Base-by-base conservation (phyloP, 2,113 vertebrate genomes). In the Muntiacus muntjak region DNA sequence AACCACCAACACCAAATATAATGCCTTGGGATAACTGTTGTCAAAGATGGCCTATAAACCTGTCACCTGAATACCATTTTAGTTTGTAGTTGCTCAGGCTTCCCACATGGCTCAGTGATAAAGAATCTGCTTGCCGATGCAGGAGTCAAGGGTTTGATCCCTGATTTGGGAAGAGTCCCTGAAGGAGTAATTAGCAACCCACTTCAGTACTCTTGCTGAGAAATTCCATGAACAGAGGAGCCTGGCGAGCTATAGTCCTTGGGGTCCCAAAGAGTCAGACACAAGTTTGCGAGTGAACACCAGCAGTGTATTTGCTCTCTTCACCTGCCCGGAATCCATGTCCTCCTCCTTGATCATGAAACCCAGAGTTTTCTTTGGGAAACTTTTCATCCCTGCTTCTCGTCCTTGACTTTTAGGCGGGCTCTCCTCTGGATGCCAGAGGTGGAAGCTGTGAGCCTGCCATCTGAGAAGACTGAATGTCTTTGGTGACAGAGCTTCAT, bases 381-480 rank as follows among this genome's bases (percentile, higher is more conserved):
- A 10, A 26, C 10, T 74, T 54, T 87, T 13, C 28, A 17, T 57
- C 1, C 21, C n/a, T 33, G 4, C 47, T 71, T 84, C 85, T 14
- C 55, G 40, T 76, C 4, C 14, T 47, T 11, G 28, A 36, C 13
- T 92, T 30, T 78, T 33, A 11, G 19, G 11, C 4, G 40, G 12
- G 2, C 28, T 47, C 47, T 47, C 6, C 28, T 76, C 13, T 0
- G 21, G 3, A 36, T 74, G 15, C 28, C n/a, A 47, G 43, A 96
- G 60, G 4, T 47, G 5, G 62, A 52, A 36, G n/a, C 21, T 7
- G 2, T 21, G 50, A 79, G 25, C 55, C n/a, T 79, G 16, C 23
- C 1, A 1, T 79, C 6, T 5, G 1, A 47, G 30, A 94, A 54
- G 0, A 2, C 8, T 40, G 13, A n/a, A 12, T 58, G 12, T 12